phyloP scores from a whole-genome alignment of 2,888 invertebrate genomes.

The Spilosoma lubricipeda region DNA sequence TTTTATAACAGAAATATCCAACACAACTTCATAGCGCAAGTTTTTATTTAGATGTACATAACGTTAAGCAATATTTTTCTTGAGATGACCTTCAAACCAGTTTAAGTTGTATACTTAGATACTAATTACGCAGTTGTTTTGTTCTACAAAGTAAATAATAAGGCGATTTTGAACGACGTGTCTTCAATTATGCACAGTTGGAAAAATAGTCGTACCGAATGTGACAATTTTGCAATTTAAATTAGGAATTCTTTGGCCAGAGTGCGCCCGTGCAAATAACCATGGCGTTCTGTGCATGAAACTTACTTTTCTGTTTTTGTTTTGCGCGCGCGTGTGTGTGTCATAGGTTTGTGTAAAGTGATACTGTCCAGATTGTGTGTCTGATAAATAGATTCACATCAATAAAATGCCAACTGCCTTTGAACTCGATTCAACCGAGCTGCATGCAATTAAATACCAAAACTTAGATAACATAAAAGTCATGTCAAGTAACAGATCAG shows the following conservation, averaged over 20 bases:
- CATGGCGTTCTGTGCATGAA: constrained; percentile 6
- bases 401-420: background rate
- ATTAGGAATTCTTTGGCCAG: constrained; percentile 43
- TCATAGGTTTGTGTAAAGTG: constrained; percentile 1
- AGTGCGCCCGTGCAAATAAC: constrained; percentile 40
- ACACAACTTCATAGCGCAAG: constrained; percentile 26
- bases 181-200: constrained; percentile 36
- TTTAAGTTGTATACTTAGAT: constrained; percentile 22
- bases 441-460: background rate
- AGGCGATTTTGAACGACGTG: constrained; percentile 33
- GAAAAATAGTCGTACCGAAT: constrained; percentile 40
- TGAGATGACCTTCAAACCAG: constrained; percentile 45
- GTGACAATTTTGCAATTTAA: constrained; percentile 54
- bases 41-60: constrained; percentile 32
- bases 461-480: background rate
- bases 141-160: constrained; percentile 22
- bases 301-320: constrained; percentile 24
- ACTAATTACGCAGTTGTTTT: constrained; percentile 27
- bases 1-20: constrained; percentile 36
- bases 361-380: constrained; percentile 3
- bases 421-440: background rate
- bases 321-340: constrained; percentile 13
- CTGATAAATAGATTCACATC: background rate
- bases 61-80: constrained; percentile 45
- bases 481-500: background rate